Percentiles rank a stretch among this genome's conserved stretches.
phyloP scores from a whole-genome alignment of 2,113 vertebrate species.

The Ailurus styani region DNA sequence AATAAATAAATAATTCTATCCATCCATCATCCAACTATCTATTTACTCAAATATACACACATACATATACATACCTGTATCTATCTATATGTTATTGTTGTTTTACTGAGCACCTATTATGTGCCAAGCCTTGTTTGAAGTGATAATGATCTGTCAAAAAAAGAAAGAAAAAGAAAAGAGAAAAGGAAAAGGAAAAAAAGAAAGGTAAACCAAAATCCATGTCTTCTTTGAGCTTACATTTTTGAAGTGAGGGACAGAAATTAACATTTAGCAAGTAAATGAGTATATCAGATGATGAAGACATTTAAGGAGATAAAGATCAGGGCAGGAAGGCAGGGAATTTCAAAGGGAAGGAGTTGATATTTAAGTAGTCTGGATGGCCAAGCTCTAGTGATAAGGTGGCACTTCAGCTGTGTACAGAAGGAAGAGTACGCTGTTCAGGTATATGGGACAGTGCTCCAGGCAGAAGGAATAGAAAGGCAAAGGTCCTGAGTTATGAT shows the following conservation, averaged over 20 bases:
- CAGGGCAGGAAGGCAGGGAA: neutral
- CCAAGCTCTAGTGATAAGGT: neutral
- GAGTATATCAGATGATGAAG: neutral
- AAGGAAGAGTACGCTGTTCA: neutral
- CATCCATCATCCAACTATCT: neutral
- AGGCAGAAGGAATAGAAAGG: neutral
- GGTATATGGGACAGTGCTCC: neutral
- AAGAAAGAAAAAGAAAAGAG: neutral
- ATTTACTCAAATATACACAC: neutral
- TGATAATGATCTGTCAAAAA: neutral
- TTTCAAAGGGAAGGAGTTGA: neutral
- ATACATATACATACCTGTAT: neutral
- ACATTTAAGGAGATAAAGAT: neutral
- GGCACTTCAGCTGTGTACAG: neutral
- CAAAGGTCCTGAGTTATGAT: neutral
- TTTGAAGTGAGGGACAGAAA: neutral
- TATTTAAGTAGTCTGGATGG: neutral
- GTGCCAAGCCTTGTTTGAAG: neutral
- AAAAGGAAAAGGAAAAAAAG: too few relatives aligned
- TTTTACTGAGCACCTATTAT: neutral
- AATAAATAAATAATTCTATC: neutral
- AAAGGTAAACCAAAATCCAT: neutral
- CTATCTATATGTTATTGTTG: neutral
- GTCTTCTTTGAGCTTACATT: neutral
- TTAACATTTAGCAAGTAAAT: neutral